Evolutionary conservation across 2,113 vertebrate genomes (phyloP).

Genomic region (Channa maculata): DNA sequence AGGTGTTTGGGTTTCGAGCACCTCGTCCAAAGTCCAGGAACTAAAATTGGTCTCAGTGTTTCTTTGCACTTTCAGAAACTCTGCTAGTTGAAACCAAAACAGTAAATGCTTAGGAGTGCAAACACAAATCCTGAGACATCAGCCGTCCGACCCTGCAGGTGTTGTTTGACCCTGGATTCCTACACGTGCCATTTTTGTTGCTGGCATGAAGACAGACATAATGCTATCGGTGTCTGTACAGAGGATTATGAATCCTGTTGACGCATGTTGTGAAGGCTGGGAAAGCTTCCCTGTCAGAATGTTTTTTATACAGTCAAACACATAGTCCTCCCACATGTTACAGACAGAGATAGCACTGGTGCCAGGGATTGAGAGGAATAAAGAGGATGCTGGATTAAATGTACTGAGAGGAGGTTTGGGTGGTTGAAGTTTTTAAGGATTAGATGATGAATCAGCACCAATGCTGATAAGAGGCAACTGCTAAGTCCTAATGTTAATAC

Average conservation of each 20-base stretch:
- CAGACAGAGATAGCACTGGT: constrained; percentile 40
- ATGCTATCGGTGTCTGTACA: constrained; percentile 6
- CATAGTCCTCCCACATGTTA: constrained; percentile 51
- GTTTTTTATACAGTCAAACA: not conserved
- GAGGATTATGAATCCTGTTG: constrained; percentile 60
- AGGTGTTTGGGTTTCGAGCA: constrained; percentile 78
- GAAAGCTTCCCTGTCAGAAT: constrained; percentile 40
- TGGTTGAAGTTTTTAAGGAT: constrained; percentile 49
- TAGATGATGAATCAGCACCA: constrained; percentile 55
- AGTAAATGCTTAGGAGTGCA: not conserved
- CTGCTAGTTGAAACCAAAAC: constrained; percentile 36
- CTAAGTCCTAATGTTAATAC: constrained; percentile 42
- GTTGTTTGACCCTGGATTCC: constrained; percentile 52
- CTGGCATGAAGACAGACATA: constrained; percentile 29
- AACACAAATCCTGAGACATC: constrained; percentile 15
- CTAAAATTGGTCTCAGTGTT: constrained; percentile 2
- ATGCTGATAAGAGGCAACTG: constrained; percentile 45
- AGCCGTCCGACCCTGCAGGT: constrained; percentile 35
- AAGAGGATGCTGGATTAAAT: constrained; percentile 50
- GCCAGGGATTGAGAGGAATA: not conserved
- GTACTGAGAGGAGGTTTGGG: constrained; percentile 21
- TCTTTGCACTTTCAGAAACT: constrained; percentile 16
- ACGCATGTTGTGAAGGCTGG: constrained; percentile 49
- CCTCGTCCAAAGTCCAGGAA: constrained; percentile 70
- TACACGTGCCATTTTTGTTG: constrained; percentile 27